Base-by-base conservation (phyloP, 2,797 vertebrate species). In the Lycodopsis pacificus region DNA sequence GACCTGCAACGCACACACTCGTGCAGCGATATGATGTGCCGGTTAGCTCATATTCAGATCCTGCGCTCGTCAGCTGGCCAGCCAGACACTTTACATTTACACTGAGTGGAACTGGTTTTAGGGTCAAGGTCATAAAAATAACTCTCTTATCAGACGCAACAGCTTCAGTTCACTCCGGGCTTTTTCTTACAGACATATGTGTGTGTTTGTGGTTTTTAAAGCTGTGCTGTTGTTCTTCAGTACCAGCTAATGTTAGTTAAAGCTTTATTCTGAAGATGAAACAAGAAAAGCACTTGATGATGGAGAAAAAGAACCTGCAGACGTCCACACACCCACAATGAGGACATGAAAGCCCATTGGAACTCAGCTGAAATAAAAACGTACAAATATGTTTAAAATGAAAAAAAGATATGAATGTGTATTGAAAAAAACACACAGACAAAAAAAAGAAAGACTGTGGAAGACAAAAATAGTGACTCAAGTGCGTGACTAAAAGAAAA, bases 31-130 rank as follows among this genome's bases (percentile, higher is more conserved):
- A 88, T 91, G 87, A 90, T 88, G 86, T 88, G 88, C 81, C 83
- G 83, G 76, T 88, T 87, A 87, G 86, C 86, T 92, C 88, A 93
- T 92, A 91, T 95, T 94, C 90, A 93, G 91, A 94, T 94, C 86
- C 88, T 86, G 89, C 71, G 85, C 89, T 87, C 91, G 93, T 95
- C 93, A 93, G 86, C 84, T 54, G 72, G 80, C 38, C 65, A 77
- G 79, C 36, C 67, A 54, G 84, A 80, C 92, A 93, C 93, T 90
- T 90, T n/a, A n/a, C 86, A 90, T 93, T 85, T 82, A 65, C 68
- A 76, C 82, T 76, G 82, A 89, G 84, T 86, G 85, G 79, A 86
- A 73, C 77, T 80, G 88, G 81, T 81, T 85, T 88, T 83, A 71
- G 88, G 89, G 91, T 92, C 92, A 93, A 91, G 93, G 90, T 91